Conservation (phyloP, 1,140 invertebrate genomes). For the Dinoponera quadriceps region DNA sequence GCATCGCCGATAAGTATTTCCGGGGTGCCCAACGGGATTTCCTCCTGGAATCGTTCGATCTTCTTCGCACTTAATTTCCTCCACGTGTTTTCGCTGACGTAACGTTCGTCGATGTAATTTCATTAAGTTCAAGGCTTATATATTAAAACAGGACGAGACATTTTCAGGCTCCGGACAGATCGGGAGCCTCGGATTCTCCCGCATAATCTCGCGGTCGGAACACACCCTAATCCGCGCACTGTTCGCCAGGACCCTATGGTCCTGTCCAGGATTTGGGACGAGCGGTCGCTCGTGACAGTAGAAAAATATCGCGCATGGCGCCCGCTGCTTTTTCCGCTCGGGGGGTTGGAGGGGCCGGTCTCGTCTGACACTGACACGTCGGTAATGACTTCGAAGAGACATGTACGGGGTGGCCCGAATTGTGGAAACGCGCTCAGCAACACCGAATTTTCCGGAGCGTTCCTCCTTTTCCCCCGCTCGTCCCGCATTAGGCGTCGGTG, state of each 20-base stretch:
- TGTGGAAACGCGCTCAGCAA: slow-evolving; percentile 14
- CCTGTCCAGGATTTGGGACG: slow-evolving; percentile 35
- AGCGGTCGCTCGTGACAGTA: slow-evolving; percentile 51
- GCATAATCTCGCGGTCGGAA: slow-evolving; percentile 15
- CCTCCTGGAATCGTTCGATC: too few species aligned
- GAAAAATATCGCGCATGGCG: slow-evolving; percentile 54
- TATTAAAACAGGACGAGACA: background rate
- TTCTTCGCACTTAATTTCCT: too few species aligned
- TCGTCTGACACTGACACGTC: slow-evolving; percentile 55
- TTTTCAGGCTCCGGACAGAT: background rate
- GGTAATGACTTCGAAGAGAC: slow-evolving; percentile 61
- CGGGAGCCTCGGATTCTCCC: slow-evolving; percentile 20
- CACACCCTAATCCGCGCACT: slow-evolving; percentile 4
- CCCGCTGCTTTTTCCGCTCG: slow-evolving; percentile 35
- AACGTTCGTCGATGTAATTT: too few species aligned
- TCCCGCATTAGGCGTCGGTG: background rate
- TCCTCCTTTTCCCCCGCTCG: background rate
- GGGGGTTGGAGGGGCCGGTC: too few species aligned
- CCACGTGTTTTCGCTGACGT: too few species aligned
- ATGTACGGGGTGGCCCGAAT: slow-evolving; percentile 24
- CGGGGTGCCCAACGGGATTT: too few species aligned
- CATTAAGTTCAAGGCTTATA: too few species aligned
- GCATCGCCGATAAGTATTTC: too few species aligned
- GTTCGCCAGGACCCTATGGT: slow-evolving; percentile 19
- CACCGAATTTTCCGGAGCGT: slow-evolving; percentile 6